Base-by-base conservation (phyloP, 1,140 invertebrate genomes). In the Drosophila novamexicana region DNA sequence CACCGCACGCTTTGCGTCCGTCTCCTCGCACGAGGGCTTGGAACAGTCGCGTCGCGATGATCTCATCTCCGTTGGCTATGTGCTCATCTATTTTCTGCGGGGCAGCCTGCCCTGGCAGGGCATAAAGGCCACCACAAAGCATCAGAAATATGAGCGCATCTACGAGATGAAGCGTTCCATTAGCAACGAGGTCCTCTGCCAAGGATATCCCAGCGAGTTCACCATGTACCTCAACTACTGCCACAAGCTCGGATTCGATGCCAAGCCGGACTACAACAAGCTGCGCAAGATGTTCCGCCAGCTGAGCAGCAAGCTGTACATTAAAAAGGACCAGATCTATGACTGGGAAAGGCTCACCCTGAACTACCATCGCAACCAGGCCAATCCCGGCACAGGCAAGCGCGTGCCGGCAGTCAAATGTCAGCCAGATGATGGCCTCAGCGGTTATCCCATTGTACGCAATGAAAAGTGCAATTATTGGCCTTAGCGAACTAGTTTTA, bases 311-410 rank as follows among this genome's bases (percentile, higher is more conserved):
- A 57, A 75, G 1, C 40, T 86, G 3, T 99, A 99, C 93, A 97
- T 99, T 92, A 97, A 98, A 93, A 98, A 99, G 93, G 98, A 99
- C 93, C 99, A 99, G 93, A 98, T 97, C 75, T 99, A 99, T 93
- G 99, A 99, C 93, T 99, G 99, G 99, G 99, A 98, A 52, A 97
- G 99, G 96, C 94, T 99, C 81, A 98, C 99, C 91, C 98, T 99
- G 93, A 97, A 97, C n/a, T 82, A 78, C n/a, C 79, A 85, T 73
- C 77, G 72, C 70, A 63, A 36, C 12, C 82, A 79, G 8, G 7
- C 1, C 0, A 86, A 86, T 65, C 79, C 64, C 0, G 83, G 72
- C 42, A 54, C 36, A 1, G 79, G 65, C 0, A 36, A 12, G 10
- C 16, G 39, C 0, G 62, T 54, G 0, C 29, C 29, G 3, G 63